Evolutionary conservation across 2,797 vertebrate species (phyloP).

Genomic region (Coendou prehensilis): DNA sequence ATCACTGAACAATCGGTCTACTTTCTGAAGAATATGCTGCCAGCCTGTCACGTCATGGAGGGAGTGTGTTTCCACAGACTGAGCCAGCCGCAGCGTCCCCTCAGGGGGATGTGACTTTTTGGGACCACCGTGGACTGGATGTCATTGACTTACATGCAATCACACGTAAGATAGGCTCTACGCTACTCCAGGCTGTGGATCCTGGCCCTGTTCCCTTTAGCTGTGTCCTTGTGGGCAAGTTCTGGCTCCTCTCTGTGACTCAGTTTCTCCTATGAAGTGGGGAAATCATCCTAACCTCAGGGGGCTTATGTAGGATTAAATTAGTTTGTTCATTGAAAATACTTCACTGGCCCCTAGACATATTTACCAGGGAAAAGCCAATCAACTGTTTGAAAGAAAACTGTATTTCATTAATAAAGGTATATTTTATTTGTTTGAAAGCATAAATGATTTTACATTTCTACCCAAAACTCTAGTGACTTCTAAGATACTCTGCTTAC

Average conservation of each 20-base stretch:
- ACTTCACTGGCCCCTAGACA: neutral
- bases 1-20: neutral
- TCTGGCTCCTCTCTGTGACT: neutral
- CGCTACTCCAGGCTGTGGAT: rapidly evolving
- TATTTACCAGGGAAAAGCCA: neutral
- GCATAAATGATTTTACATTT: neutral
- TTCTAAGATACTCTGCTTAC: neutral
- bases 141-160: neutral
- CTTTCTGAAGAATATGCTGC: neutral
- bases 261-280: neutral
- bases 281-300: rapidly evolving
- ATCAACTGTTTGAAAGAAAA: neutral
- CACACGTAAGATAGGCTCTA: rapidly evolving
- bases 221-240: neutral
- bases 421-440: neutral
- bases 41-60: neutral
- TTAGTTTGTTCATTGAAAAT: neutral
- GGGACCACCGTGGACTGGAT: too few species aligned
- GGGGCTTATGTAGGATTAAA: neutral
- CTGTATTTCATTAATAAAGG: neutral
- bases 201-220: neutral
- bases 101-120: neutral
- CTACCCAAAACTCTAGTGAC: neutral
- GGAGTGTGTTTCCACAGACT: rapidly evolving
- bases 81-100: neutral